Conservation (phyloP, 2,797 vertebrate genomes). For the Rhabdomys pumilio region DNA sequence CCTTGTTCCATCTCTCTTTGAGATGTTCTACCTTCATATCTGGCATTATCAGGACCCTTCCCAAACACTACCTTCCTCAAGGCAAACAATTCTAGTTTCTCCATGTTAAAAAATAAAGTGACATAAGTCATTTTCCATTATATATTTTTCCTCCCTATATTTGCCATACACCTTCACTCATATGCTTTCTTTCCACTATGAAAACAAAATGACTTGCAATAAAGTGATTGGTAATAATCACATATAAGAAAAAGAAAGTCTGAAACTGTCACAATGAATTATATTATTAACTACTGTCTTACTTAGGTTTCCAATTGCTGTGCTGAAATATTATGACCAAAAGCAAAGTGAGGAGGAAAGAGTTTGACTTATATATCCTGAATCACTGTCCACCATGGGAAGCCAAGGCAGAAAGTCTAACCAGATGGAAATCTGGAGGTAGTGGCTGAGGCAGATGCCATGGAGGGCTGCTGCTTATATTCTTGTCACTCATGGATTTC, state of each 20-base stretch:
- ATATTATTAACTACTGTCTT: not conserved
- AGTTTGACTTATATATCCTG: not conserved
- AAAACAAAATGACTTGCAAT: not conserved
- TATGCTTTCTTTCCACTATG: not conserved
- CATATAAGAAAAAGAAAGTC: not conserved
- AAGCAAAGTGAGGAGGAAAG: no score
- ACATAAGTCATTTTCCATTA: not conserved
- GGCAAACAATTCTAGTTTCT: not conserved
- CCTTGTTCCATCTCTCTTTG: not conserved
- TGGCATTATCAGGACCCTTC: not conserved
- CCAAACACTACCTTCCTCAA: not conserved
- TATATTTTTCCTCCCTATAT: not conserved
- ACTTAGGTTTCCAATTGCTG: not conserved
- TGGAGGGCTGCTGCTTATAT: no score
- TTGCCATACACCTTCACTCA: not conserved
- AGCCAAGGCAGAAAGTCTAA: not conserved
- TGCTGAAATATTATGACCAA: not conserved
- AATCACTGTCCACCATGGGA: no score
- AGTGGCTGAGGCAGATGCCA: not conserved
- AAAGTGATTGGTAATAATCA: conserved; percentile 38
- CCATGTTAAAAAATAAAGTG: not conserved
- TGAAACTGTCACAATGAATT: not conserved
- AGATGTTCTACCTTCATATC: not conserved
- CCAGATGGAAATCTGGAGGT: not conserved
- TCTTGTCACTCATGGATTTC: not conserved